These are phyloP conservation scores for Coptodon rendalli DNA, from an alignment of 2,113 vertebrate genomes.

Conservation along the genomic window DNA sequence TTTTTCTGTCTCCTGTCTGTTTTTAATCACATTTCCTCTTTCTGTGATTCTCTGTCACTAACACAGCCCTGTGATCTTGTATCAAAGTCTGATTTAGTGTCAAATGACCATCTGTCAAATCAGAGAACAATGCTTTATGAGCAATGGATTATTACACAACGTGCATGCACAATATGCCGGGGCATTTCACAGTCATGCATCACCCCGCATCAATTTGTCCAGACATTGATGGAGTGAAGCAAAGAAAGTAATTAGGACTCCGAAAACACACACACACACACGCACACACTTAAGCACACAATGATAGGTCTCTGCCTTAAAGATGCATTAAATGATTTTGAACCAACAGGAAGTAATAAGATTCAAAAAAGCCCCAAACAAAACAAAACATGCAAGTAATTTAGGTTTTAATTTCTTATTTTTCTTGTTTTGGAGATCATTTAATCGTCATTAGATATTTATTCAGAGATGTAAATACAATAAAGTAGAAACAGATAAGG, in stretches of 20 bases:
- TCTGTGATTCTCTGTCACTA: background rate
- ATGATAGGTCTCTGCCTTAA: background rate
- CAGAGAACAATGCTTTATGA: background rate
- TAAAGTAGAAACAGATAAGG: background rate
- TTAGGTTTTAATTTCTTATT: background rate
- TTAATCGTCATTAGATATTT: background rate
- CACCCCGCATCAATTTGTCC: slow-evolving; percentile 19
- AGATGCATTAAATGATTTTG: background rate
- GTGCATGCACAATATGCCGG: background rate
- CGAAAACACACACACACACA: background rate
- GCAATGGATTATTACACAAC: background rate
- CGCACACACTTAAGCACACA: background rate
- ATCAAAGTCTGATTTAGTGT: background rate
- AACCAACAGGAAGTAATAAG: background rate
- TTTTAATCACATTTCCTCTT: background rate
- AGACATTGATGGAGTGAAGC: slow-evolving; percentile 21
- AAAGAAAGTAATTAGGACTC: slow-evolving; percentile 35
- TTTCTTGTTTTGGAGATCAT: background rate
- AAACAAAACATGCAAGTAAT: background rate
- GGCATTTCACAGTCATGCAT: slow-evolving; percentile 6
- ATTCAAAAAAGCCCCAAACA: background rate
- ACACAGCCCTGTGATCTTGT: background rate
- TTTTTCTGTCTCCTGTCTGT: background rate
- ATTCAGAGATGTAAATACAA: background rate
- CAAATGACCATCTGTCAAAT: background rate